These are phyloP conservation scores for Hypotaenidia philippensis DNA, from an alignment of 2,797 vertebrate species.

Conservation along the genomic window DNA sequence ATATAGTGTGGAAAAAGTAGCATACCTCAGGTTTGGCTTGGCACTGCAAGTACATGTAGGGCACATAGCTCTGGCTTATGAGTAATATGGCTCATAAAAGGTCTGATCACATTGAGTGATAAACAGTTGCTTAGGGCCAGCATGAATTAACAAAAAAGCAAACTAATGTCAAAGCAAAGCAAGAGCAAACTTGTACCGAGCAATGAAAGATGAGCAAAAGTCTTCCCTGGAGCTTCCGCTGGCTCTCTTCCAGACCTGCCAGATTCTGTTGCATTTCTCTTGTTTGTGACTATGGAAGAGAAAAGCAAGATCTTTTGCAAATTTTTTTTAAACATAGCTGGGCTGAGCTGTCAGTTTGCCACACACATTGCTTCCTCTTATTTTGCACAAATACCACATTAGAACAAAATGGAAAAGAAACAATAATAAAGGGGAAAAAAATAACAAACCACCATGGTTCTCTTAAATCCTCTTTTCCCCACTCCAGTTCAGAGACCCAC, in stretches of 20 bases:
- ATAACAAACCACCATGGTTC: background rate
- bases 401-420: background rate
- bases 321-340: background rate
- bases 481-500: background rate
- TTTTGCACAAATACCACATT: background rate
- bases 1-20: background rate
- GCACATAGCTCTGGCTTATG: background rate
- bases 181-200: background rate
- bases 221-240: constrained; percentile 16
- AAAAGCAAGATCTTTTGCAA: background rate
- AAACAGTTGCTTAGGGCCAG: constrained; percentile 27
- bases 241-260: constrained; percentile 8
- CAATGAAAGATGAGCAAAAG: constrained; percentile 11
- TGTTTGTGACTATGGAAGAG: background rate
- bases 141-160: constrained; percentile 22
- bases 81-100: background rate
- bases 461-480: background rate
- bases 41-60: background rate
- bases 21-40: background rate
- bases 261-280: background rate
- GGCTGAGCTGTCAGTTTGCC: background rate
- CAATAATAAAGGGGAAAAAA: background rate
- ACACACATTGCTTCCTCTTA: background rate
- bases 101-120: background rate
- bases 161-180: constrained; percentile 10